A percentile compares a stretch with the other conserved stretches of the same genome.
Conservation (phyloP, 2,113 vertebrate genomes). For the Eclectus roratus region DNA sequence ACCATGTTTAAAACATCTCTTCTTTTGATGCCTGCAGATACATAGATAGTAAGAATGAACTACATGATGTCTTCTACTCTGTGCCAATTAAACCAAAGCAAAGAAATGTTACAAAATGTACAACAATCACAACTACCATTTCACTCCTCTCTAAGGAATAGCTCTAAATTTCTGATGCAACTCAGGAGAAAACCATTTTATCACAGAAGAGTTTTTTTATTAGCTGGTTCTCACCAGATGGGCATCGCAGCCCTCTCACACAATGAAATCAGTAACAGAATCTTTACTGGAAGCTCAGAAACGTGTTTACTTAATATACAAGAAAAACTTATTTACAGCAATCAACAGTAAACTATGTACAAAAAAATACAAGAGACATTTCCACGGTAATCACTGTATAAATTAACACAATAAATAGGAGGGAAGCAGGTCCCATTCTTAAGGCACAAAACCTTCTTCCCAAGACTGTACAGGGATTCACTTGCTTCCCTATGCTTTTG, state of each 20-base stretch:
- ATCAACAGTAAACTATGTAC: constrained; percentile 66
- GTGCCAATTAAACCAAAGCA: neutral
- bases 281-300: constrained; percentile 59
- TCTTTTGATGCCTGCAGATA: neutral
- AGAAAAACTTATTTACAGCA: constrained; percentile 72
- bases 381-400: constrained; percentile 70
- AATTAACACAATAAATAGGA: constrained; percentile 83
- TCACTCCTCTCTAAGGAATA: neutral
- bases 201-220: constrained; percentile 27
- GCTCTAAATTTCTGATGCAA: neutral
- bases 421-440: constrained; percentile 66
- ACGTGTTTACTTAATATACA: constrained; percentile 74
- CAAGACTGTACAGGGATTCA: constrained; percentile 43
- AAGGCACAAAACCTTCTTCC: constrained; percentile 73
- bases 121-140: neutral
- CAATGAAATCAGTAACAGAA: neutral
- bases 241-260: neutral
- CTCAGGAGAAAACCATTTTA: neutral
- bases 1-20: neutral
- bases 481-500: constrained; percentile 2
- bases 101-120: neutral
- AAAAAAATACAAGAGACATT: constrained; percentile 62
- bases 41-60: neutral
- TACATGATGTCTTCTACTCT: neutral
- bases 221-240: neutral